Percentiles rank a stretch among this genome's conserved stretches.
phyloP scores from a whole-genome alignment of 2,113 vertebrate genomes.

The Leucosticte australis region DNA sequence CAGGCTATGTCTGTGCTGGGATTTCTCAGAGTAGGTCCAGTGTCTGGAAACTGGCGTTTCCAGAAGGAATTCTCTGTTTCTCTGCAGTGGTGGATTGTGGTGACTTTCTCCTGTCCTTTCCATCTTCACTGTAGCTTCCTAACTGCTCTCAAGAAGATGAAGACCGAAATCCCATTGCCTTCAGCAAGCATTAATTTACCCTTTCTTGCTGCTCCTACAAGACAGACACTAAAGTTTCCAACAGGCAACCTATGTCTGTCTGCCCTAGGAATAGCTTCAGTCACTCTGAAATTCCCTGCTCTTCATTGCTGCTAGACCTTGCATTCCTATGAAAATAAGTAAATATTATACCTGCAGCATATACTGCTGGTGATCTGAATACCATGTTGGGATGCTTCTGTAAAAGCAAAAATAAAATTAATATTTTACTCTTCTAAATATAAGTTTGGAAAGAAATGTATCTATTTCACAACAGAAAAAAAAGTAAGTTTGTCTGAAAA shows the following conservation, averaged over 20 bases:
- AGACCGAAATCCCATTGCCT: background rate
- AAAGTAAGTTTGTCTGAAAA: background rate
- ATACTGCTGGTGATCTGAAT: background rate
- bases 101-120: background rate
- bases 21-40: background rate
- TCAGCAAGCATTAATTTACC: background rate
- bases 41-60: background rate
- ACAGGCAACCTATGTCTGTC: background rate
- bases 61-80: background rate
- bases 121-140: background rate
- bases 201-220: background rate
- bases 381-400: accelerated
- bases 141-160: background rate
- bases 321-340: background rate
- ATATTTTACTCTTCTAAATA: background rate
- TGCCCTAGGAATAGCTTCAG: background rate
- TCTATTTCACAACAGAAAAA: background rate
- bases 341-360: background rate
- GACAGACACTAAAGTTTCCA: background rate
- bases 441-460: background rate
- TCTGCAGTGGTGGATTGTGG: background rate
- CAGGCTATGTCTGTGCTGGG: background rate
- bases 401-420: background rate
- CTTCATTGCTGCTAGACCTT: background rate
- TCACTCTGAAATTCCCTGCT: background rate